These are phyloP conservation scores for Stigmatopora argus DNA, from an alignment of 2,113 vertebrate species.

Conservation along the genomic window DNA sequence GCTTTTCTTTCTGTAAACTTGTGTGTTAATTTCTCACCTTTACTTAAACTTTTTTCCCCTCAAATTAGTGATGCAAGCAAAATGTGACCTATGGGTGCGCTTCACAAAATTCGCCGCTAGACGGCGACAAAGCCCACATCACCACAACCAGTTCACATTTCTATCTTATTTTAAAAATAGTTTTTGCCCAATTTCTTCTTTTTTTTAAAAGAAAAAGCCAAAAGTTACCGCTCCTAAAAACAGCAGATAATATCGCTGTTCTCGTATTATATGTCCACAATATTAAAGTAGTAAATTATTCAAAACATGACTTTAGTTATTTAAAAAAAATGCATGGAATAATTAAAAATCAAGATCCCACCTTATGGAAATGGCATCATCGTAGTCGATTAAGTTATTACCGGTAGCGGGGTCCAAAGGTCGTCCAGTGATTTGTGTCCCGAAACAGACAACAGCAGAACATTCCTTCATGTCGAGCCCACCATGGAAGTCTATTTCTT, in stretches of 20 bases:
- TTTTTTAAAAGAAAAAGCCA: not conserved
- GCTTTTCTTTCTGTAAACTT: conserved; percentile 11
- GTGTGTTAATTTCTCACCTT: not conserved
- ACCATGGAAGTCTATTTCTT: conserved; percentile 62
- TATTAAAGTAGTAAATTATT: not conserved
- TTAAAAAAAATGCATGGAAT: not conserved
- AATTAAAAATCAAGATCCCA: not conserved
- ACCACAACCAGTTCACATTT: not conserved
- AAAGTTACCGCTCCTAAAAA: not conserved
- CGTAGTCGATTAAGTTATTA: conserved; percentile 42
- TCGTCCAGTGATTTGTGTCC: conserved; percentile 20
- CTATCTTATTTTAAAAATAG: not conserved
- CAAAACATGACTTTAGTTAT: not conserved
- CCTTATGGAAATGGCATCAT: not conserved
- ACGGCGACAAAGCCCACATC: not conserved
- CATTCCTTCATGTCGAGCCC: not conserved
- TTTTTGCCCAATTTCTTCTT: not conserved
- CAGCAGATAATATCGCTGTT: not conserved
- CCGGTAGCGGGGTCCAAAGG: conserved; percentile 46
- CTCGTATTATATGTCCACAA: too few species aligned
- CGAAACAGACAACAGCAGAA: conserved; percentile 32
- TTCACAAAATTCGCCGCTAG: not conserved
- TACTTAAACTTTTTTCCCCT: too few species aligned
- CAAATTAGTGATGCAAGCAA: not conserved
- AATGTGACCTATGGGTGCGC: not conserved